Conservation (phyloP, 2,113 vertebrate species). For the Galeopterus variegatus region DNA sequence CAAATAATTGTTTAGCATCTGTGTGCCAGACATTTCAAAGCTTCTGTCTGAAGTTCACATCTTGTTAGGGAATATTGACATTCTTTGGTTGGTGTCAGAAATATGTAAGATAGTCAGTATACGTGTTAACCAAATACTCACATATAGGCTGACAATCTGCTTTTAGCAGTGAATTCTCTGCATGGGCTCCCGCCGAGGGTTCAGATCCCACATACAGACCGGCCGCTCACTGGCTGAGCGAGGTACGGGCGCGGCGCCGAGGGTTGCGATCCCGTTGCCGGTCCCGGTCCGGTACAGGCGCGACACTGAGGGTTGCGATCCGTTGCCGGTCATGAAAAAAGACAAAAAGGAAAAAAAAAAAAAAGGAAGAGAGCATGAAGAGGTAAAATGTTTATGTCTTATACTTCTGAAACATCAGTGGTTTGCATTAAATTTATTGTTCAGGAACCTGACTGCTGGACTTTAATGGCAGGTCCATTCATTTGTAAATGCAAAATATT, state of each 20-base stretch:
- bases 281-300: no score
- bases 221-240: no score
- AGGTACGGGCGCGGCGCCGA: no score
- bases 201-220: no score
- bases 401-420: conserved; percentile 52
- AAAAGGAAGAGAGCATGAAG: conserved; percentile 53
- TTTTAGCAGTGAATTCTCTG: conserved; percentile 15
- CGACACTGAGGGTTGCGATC: no score
- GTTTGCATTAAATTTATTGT: conserved; percentile 29
- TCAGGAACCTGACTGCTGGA: neutral
- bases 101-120: neutral
- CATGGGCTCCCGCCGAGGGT: no score
- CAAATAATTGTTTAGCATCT: conserved; percentile 1
- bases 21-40: conserved; percentile 4
- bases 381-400: neutral
- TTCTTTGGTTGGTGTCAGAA: neutral
- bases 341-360: no score
- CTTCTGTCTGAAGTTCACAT: neutral
- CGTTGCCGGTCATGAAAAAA: no score
- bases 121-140: neutral
- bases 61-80: neutral
- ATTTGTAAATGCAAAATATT: conserved; percentile 23
- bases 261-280: no score
- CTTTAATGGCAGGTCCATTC: neutral
- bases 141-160: neutral